A percentile compares a stretch with the other conserved stretches of the same genome.
Evolutionary conservation across 2,888 invertebrate genomes (phyloP).

Genomic region (Thereva unica): DNA sequence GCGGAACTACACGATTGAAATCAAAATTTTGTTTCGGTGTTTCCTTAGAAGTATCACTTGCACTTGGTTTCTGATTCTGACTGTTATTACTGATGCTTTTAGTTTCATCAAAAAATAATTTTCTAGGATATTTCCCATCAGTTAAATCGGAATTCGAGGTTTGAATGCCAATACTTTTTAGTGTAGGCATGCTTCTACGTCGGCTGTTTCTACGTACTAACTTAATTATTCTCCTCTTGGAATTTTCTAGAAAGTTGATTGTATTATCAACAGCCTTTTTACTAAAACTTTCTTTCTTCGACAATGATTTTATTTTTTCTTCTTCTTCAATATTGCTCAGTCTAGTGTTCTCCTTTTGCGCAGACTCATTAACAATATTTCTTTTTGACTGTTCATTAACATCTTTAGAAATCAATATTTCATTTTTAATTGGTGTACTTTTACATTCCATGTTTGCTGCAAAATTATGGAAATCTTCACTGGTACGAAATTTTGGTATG

Average conservation of each 20-base stretch:
- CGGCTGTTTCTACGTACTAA: slow-evolving; percentile 52
- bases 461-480: slow-evolving; percentile 49
- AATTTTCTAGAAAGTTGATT: slow-evolving; percentile 49
- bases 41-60: background rate
- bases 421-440: slow-evolving; percentile 52
- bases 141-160: slow-evolving; percentile 43
- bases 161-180: slow-evolving; percentile 51
- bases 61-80: background rate
- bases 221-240: slow-evolving; percentile 52
- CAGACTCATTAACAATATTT: no score
- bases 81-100: no score
- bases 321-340: no score
- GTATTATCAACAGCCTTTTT: slow-evolving; percentile 36
- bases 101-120: slow-evolving; percentile 18
- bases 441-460: slow-evolving; percentile 53
- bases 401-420: slow-evolving; percentile 45
- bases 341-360: no score
- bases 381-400: background rate
- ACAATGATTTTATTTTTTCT: background rate
- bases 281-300: slow-evolving; percentile 44
- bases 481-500: slow-evolving; percentile 24
- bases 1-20: slow-evolving; percentile 52
- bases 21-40: slow-evolving; percentile 47
- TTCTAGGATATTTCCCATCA: slow-evolving; percentile 8
- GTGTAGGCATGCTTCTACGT: slow-evolving; percentile 40